phyloP scores from a whole-genome alignment of 2,888 invertebrate genomes.

The Leptinotarsa juncta region DNA sequence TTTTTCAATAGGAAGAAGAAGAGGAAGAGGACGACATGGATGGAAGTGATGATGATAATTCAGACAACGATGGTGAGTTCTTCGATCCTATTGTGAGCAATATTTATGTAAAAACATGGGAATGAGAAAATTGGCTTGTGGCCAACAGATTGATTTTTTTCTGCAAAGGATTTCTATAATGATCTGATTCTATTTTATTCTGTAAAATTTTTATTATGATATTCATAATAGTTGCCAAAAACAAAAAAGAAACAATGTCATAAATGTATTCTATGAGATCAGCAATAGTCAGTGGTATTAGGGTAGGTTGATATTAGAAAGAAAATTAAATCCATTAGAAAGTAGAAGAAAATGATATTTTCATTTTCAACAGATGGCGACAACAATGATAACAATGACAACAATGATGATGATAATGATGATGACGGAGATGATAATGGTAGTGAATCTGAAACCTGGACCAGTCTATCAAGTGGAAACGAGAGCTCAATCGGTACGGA shows the following conservation, averaged over 20 bases:
- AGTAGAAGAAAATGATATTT: not conserved
- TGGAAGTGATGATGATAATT: slow-evolving; percentile 73
- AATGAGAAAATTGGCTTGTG: too few species aligned
- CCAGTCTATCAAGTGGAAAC: slow-evolving; percentile 45
- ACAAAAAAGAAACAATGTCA: too few species aligned
- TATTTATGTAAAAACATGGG: not conserved
- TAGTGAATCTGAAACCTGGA: slow-evolving; percentile 51
- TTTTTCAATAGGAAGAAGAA: slow-evolving; percentile 62
- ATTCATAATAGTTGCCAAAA: too few species aligned
- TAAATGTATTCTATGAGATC: not conserved
- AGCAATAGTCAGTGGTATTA: not conserved
- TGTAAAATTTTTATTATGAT: too few species aligned
- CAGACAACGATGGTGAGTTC: slow-evolving; percentile 64
- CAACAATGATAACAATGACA: slow-evolving; percentile 66
- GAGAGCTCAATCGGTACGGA: slow-evolving; percentile 42
- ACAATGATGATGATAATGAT: slow-evolving; percentile 51
- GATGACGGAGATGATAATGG: slow-evolving; percentile 52
- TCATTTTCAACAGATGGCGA: slow-evolving; percentile 49
- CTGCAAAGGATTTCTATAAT: too few species aligned
- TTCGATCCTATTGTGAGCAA: not conserved
- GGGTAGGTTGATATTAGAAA: not conserved
- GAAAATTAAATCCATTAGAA: not conserved
- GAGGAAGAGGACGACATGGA: slow-evolving; percentile 76
- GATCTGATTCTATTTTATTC: too few species aligned
- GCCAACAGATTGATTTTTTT: too few species aligned